These are phyloP conservation scores for Hiodon tergisus DNA, from an alignment of 2,113 vertebrate genomes.

Conservation along the genomic window DNA sequence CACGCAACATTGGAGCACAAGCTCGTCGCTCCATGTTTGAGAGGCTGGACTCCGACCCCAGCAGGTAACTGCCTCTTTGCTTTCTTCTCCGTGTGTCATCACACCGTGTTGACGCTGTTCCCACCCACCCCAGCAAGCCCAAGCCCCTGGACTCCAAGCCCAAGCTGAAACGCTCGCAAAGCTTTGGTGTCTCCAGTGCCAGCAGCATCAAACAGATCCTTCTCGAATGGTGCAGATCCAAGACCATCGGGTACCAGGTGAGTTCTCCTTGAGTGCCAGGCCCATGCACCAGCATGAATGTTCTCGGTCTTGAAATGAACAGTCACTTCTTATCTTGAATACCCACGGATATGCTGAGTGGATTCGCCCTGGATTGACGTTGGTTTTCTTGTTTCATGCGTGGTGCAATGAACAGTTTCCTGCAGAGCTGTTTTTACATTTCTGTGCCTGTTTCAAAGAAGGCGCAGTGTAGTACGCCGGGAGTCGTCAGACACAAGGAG, in stretches of 20 bases:
- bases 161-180: conserved; percentile 88
- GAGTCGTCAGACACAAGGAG: too few relatives aligned
- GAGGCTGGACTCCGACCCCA: conserved; percentile 71
- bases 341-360: too few relatives aligned
- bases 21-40: conserved; percentile 78
- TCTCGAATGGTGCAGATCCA: conserved; percentile 91
- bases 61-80: conserved; percentile 54
- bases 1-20: conserved; percentile 64
- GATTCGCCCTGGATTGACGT: too few relatives aligned
- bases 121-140: conserved; percentile 52
- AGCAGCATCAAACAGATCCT: conserved; percentile 92
- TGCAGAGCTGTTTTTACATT: too few relatives aligned
- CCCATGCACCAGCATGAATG: neutral
- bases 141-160: conserved; percentile 70
- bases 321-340: too few relatives aligned
- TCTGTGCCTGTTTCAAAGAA: too few relatives aligned
- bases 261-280: neutral
- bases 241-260: conserved; percentile 91
- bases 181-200: conserved; percentile 81
- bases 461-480: too few relatives aligned
- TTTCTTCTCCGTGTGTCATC: neutral
- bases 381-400: too few relatives aligned
- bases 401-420: too few relatives aligned
- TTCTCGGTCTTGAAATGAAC: neutral
- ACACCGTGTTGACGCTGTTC: neutral